Evolutionary conservation across 2,888 invertebrate genomes (phyloP), one percentile per base, ranked within the genome.

Genomic region (Lycaena phlaeas): DNA sequence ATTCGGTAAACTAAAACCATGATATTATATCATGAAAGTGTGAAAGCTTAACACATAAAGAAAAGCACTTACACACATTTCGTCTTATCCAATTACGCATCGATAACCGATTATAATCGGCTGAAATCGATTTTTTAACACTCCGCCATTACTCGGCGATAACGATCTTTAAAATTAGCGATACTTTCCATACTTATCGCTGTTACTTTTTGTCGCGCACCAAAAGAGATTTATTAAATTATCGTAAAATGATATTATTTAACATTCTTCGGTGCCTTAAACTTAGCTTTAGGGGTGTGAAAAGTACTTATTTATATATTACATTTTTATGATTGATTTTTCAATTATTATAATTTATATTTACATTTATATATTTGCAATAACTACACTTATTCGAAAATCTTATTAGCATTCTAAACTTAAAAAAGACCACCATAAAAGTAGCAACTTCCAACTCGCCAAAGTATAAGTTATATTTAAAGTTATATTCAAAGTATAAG

Each of bases 211-310:
- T 34, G 31, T 31, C 11, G 31, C 15, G 18, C 22, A 22, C 11
- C 22, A 11, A 18, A 34, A 34, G 22, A 34, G 22, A 34, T 34
- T 34, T 34, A 34, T 34, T 34, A 34, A 34, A 34, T 34, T 34
- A 34, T 34, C 34, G 22, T 12, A 12, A 34, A 34, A 34, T 22
- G 22, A 34, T 34, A 34, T 34, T 34, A 12, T 34, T 34, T 34
- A 34, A 34, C 18, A 34, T 34, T 11, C 18, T 22, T 17, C 12
- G 11, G n/a, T 18, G 18, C 34, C 12, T 34, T 22, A 12, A 22
- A 34, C 22, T 11, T 11, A 9, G 12, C 11, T 12, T n/a, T 12
- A 22, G 34, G 34, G 34, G 18, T 34, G 34, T 9, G 18, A 12
- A 34, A 11, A 22, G 9, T n/a, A 2, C 7, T 12, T 34, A n/a